Evolutionary conservation across 2,797 vertebrate species (phyloP), one percentile per base, ranked within the genome.

Genomic region (Prionace glauca): DNA sequence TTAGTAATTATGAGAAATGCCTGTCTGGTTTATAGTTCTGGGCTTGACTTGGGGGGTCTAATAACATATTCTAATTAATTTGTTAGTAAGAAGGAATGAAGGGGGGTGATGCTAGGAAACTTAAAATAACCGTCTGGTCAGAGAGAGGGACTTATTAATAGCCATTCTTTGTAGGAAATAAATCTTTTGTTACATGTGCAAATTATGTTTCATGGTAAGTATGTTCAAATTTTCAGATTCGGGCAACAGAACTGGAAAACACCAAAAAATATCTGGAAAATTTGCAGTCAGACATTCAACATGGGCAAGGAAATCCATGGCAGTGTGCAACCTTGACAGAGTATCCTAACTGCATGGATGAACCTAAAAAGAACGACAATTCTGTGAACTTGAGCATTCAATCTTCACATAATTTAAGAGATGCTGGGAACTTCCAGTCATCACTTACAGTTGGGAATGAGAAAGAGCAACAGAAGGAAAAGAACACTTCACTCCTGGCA

Each of bases 141-240:
- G 90, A 69, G 16, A 65, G 29, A 26, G 29, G 29, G 24, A 26
- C 32, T 20, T 41, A 92, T 71, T 45, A 94, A 94, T 41, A 22
- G 26, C 41, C 45, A 94, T 56, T 45, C 93, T 50, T 94, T 16
- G 41, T 41, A 94, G 36, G 3, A 90, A 94, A 90, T 11, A 62
- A 60, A 90, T 56, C 50, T 56, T 56, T 56, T 50, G 11, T 62
- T 32, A 62, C 87, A 32, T 56, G 36, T 94, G 56, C 22, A 56
- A 94, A 72, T 94, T 94, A 91, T 1, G 67, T 71, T 56, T 74
- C 11, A 74, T 4, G 32, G 24, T 90, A 29, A 18, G 26, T 94
- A 11, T 94, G 93, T 50, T 74, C 41, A 94, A 56, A 67, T 92
- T 74, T 74, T 56, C 93, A 94, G 93, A 94, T 94, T 72, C 72